Conservation (phyloP, 2,797 vertebrate species). For the Anguilla megastoma region DNA sequence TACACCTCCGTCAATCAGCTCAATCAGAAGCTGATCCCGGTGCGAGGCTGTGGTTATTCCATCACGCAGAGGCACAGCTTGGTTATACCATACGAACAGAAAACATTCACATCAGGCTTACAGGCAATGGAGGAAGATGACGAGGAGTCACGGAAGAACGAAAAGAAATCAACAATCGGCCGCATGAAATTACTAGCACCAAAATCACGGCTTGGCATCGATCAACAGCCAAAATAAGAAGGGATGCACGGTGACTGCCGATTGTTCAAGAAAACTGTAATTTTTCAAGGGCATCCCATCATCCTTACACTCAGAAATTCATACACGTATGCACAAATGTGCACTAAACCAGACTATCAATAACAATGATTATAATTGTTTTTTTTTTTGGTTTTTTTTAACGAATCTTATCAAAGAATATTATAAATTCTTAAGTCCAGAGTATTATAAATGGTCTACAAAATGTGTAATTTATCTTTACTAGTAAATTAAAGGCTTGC, state of each 20-base stretch:
- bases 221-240: conserved; percentile 20
- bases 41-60: background rate
- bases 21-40: background rate
- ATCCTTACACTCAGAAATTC: background rate
- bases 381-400: background rate
- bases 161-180: background rate
- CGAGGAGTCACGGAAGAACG: background rate
- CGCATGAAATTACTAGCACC: conserved; percentile 33
- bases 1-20: background rate
- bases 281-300: background rate
- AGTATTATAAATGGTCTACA: background rate
- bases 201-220: conserved; percentile 20
- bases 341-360: background rate
- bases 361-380: background rate
- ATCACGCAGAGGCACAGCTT: background rate
- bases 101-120: background rate
- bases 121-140: background rate
- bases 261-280: background rate
- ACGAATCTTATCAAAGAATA: background rate
- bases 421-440: conserved; percentile 33
- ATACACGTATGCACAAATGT: background rate
- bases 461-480: conserved; percentile 36
- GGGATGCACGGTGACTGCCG: conserved; percentile 36
- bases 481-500: background rate
- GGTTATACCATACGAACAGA: background rate